phyloP scores from a whole-genome alignment of 37 sponge, comb jelly and placozoan genomes.

The Halichondria panicea region DNA sequence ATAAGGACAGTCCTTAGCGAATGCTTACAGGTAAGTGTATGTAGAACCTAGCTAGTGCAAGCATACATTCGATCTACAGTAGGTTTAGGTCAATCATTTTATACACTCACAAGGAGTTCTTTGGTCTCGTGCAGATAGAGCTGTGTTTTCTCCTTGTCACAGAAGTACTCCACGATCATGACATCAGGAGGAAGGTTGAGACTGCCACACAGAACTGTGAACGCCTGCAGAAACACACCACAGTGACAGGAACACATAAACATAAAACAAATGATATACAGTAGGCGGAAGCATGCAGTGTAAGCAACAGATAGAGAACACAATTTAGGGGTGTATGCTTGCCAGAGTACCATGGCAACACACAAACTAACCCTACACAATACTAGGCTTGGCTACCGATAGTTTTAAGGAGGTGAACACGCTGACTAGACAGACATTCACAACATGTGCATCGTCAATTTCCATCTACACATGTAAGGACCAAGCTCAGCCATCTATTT shows the following conservation, averaged over 20 bases:
- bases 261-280: background rate
- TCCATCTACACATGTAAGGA: too few relatives aligned
- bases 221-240: conserved; percentile 23
- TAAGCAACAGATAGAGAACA: background rate
- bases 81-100: too few relatives aligned
- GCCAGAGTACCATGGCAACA: background rate
- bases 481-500: too few relatives aligned
- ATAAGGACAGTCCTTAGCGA: too few relatives aligned
- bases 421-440: too few relatives aligned
- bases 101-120: conserved; percentile 44
- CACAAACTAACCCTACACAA: too few relatives aligned
- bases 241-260: background rate
- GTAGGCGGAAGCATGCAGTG: background rate
- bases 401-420: too few relatives aligned
- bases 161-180: conserved; percentile 65
- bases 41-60: too few relatives aligned
- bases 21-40: too few relatives aligned
- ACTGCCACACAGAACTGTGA: conserved; percentile 37
- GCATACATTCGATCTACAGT: too few relatives aligned
- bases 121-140: conserved; percentile 43
- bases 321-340: background rate
- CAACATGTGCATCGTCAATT: too few relatives aligned
- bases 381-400: too few relatives aligned
- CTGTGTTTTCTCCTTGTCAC: conserved; percentile 53
- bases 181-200: conserved; percentile 11